Conservation (phyloP, 2,113 vertebrate genomes). For the Bos javanicus region DNA sequence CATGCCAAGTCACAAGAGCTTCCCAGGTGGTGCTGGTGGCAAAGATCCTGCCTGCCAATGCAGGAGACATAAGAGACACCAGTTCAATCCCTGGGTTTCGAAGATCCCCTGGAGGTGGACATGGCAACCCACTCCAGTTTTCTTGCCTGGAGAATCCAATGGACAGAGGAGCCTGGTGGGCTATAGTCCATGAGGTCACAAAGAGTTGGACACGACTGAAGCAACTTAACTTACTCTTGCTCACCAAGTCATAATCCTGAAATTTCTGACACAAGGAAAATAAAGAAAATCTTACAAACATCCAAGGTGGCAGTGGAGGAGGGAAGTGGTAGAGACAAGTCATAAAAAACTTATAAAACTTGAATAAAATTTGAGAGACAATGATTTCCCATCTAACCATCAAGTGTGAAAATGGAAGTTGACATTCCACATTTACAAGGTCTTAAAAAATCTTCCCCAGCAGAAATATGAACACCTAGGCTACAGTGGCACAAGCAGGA, state of each 20-base stretch:
- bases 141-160: neutral
- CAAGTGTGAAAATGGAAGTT: neutral
- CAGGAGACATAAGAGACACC: neutral
- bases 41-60: neutral
- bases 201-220: neutral
- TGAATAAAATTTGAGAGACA: neutral
- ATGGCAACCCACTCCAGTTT: neutral
- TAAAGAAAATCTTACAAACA: neutral
- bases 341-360: neutral
- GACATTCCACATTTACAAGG: neutral
- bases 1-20: neutral
- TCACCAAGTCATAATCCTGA: neutral
- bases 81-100: neutral
- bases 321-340: neutral
- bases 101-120: neutral
- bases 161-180: neutral
- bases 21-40: neutral
- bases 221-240: neutral
- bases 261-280: neutral
- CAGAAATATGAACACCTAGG: neutral
- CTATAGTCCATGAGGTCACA: neutral
- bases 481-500: neutral
- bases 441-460: neutral
- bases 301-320: neutral
- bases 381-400: neutral